Conservation (phyloP, 2,113 vertebrate species). For the Bufo gargarizans region DNA sequence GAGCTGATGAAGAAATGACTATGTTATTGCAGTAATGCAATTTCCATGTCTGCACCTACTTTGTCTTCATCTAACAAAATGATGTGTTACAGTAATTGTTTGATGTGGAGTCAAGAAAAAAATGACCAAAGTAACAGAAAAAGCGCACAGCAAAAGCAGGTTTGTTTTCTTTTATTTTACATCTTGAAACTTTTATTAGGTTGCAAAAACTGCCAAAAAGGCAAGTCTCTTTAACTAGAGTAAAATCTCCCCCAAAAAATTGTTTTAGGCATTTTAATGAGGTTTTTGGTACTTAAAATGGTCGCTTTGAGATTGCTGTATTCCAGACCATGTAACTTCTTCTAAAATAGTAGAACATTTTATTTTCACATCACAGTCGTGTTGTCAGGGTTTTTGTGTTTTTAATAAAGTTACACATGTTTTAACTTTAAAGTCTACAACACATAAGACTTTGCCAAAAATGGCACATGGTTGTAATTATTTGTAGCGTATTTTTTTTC, state of each 20-base stretch:
- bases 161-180: slow-evolving; percentile 41
- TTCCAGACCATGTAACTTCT: slow-evolving; percentile 41
- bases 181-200: slow-evolving; percentile 50
- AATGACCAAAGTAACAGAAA: slow-evolving; percentile 24
- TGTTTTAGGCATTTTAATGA: slow-evolving; percentile 51
- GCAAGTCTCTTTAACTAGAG: slow-evolving; percentile 21
- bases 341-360: slow-evolving; percentile 26
- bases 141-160: slow-evolving; percentile 15
- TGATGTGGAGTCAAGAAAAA: slow-evolving; percentile 26
- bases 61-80: slow-evolving; percentile 14
- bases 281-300: slow-evolving; percentile 28
- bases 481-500: slow-evolving; percentile 20
- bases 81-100: slow-evolving; percentile 47
- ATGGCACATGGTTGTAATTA: slow-evolving; percentile 40
- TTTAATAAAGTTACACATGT: slow-evolving; percentile 47
- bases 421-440: slow-evolving; percentile 50
- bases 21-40: slow-evolving; percentile 22
- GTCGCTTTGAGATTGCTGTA: slow-evolving; percentile 34
- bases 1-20: neutral
- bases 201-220: slow-evolving; percentile 37
- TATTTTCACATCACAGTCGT: slow-evolving; percentile 37
- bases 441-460: slow-evolving; percentile 2
- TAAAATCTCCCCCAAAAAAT: slow-evolving; percentile 20
- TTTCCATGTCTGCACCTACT: slow-evolving; percentile 28
- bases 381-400: slow-evolving; percentile 19